Evolutionary conservation across 92 coral and sea anemone genomes (phyloP).

Genomic region (Umimayanthus chanpuru): DNA sequence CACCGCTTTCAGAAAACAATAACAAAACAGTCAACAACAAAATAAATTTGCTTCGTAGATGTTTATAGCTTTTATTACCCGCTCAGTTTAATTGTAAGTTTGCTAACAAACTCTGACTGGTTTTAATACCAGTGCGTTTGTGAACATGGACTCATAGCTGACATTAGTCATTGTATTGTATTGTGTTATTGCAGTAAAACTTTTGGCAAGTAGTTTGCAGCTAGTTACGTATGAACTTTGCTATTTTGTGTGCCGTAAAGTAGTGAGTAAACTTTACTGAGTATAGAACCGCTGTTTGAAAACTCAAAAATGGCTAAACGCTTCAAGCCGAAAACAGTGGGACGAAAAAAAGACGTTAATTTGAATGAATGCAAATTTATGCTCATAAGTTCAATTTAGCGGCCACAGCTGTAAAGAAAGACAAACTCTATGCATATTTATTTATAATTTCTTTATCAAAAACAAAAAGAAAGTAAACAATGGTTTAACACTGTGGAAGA

Average conservation of each 20-base stretch:
- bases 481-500: slow-evolving; percentile 14
- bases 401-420: background rate
- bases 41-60: background rate
- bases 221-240: background rate
- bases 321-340: background rate
- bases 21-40: background rate
- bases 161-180: background rate
- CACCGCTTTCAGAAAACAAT: background rate
- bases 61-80: background rate
- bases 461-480: slow-evolving; percentile 10
- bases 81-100: background rate
- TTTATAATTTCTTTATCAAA: slow-evolving; percentile 16
- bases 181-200: background rate
- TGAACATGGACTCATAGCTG: too few relatives aligned
- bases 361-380: slow-evolving; percentile 6
- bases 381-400: background rate
- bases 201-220: background rate
- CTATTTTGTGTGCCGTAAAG: background rate
- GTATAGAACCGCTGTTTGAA: too few relatives aligned
- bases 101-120: background rate
- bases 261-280: background rate
- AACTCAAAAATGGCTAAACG: background rate
- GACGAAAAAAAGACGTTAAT: background rate
- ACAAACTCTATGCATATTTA: background rate
- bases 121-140: background rate